Base-by-base conservation (phyloP, 2,113 vertebrate species). In the Conger conger region DNA sequence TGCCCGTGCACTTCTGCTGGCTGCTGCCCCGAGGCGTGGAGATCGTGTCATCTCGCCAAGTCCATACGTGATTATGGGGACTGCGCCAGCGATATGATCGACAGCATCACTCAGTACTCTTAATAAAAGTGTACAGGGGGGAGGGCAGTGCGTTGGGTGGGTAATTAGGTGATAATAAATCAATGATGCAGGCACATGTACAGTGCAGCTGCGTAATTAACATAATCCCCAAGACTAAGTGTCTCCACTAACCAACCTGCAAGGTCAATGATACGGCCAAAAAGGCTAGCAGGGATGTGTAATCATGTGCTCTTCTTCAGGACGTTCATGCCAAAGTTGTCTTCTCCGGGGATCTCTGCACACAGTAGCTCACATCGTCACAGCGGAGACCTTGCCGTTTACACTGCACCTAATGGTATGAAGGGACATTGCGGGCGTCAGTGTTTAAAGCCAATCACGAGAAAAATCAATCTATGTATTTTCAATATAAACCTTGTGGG, bases 141-240 rank as follows among this genome's bases (percentile, higher is more conserved):
- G 40, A 16, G 18, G 11, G 13, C 16, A 53, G 57, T 35, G 81
- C 37, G n/a, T 18, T 33, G 45, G 30, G 2, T 3, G 37, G 5
- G 76, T 83, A 91, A 91, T 88, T 81, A 87, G 89, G 89, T 90
- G 90, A 91, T 88, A 89, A 83, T 83, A 93, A 92, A 88, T 87
- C 87, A 88, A 93, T 88, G 90, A 92, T 91, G 93, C 91, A 93
- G 88, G 88, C 86, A n/a, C n/a, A n/a, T n/a, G n/a, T n/a, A n/a
- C n/a, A 85, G 63, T 88, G 53, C 88, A 83, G 82, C 80, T 57
- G 83, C 85, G 79, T 93, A 93, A 94, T 94, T 87, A 87, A 82
- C 83, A 83, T 86, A 84, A 84, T 86, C n/a, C n/a, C 79, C 88
- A 40, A 82, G 87, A 92, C 91, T 88, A 93, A 93, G 88, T 87